phyloP scores from a whole-genome alignment of 2,888 invertebrate genomes.

The Microctonus hyperodae region DNA sequence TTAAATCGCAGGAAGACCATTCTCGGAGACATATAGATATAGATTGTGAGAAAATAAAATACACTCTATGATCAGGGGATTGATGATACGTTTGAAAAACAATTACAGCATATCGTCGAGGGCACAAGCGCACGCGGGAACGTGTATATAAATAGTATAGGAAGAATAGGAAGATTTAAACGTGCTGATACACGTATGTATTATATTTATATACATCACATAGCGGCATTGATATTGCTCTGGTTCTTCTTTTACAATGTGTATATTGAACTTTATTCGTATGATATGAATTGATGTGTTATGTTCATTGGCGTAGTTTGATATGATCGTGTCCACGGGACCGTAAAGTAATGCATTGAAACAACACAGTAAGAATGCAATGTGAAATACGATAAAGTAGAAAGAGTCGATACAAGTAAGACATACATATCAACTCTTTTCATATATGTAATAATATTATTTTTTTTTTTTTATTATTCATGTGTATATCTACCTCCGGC shows the following conservation, averaged over 20 bases:
- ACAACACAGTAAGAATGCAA: background rate
- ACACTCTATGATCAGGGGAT: slow-evolving; percentile 38
- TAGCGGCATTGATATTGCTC: background rate
- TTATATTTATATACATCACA: background rate
- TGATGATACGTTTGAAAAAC: slow-evolving; percentile 51
- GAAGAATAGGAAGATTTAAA: background rate
- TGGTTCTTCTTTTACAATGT: background rate
- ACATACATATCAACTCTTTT: background rate
- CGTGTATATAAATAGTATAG: background rate
- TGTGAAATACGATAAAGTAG: slow-evolving; percentile 7
- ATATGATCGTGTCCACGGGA: background rate
- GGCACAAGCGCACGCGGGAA: slow-evolving; percentile 40
- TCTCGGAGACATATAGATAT: slow-evolving; percentile 26
- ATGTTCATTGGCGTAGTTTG: background rate
- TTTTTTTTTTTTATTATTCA: background rate
- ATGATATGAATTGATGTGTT: background rate
- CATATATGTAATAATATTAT: background rate
- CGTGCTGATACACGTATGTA: too few relatives aligned
- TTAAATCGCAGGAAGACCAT: slow-evolving; percentile 18
- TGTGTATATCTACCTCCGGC: too few relatives aligned
- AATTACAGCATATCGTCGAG: slow-evolving; percentile 44
- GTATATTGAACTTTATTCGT: too few relatives aligned
- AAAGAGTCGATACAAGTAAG: slow-evolving; percentile 2
- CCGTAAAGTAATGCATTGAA: background rate
- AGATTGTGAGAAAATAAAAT: slow-evolving; percentile 41